Base-by-base conservation (phyloP, 2,113 vertebrate genomes). In the Isichthys henryi region DNA sequence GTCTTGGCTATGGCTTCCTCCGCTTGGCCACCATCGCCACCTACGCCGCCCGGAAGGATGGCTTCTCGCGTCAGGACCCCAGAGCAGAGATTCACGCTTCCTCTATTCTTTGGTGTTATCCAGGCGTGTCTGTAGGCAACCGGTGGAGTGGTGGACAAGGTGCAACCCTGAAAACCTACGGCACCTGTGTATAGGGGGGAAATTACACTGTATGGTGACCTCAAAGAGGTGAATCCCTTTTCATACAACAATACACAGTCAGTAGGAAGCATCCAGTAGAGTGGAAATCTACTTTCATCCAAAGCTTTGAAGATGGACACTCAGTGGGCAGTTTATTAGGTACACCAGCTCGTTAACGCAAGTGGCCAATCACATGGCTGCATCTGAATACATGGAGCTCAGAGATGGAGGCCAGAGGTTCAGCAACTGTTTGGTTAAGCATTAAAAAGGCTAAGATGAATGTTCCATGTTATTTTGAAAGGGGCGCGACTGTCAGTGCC, bases 31-130 rank as follows among this genome's bases (percentile, higher is more conserved):
- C 92, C 49, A 56, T n/a, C 5, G 66, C 90, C 74, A 82, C 92
- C 45, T 91, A 92, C 70, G 92, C 86, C 53, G 93, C 93, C 53
- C 90, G 94, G 90, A 93, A 92, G 90, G 92, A 94, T 91, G 91
- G 91, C 74, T 88, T 93, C 86, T 88, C 91, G 49, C 90, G 91
- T 48, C 89, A 93, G 80, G 89, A 88, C 43, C 56, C 91, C 8
- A 88, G 80, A 19, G 88, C 1, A 19, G 85, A 56, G 43, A 90
- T 92, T 80, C 91, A 91, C 84, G 90, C 49, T 92, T 92, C 86
- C 50, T 90, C 2, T 82, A 92, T 31, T 31, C 27, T 31, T 27
- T 23, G 23, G 58, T 83, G 86, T 92, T 86, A 87, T 93, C 15
- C 88, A 92, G 85, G 77, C 91, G 53, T 53, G 84, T 91, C 15